These are phyloP conservation scores for Lanius ludovicianus DNA, from an alignment of 2,113 vertebrate species.

Conservation along the genomic window DNA sequence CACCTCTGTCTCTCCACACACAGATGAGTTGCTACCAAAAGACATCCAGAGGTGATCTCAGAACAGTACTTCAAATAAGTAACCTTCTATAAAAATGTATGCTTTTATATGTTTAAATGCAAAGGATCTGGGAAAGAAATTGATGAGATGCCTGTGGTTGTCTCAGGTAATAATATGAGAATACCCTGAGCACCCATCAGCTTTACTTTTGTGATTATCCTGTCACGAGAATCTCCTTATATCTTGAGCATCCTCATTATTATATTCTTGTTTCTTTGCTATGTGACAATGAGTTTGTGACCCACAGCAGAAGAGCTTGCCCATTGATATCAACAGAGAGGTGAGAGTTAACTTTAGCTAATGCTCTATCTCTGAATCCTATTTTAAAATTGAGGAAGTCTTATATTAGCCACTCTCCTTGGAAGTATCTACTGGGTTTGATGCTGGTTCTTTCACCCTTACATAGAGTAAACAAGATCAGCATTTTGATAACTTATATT, in stretches of 20 bases:
- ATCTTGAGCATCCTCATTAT: background rate
- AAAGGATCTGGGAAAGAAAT: background rate
- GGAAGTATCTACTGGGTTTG: background rate
- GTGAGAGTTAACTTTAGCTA: background rate
- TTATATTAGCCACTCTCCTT: background rate
- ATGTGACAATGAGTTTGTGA: background rate
- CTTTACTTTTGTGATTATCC: background rate
- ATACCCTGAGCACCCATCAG: background rate
- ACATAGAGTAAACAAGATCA: background rate
- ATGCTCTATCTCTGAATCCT: background rate
- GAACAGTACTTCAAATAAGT: background rate
- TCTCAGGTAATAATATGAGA: background rate
- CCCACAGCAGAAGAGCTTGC: background rate
- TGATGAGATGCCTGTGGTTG: background rate
- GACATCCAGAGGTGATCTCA: background rate
- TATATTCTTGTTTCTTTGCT: background rate
- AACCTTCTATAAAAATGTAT: background rate
- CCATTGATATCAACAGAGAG: background rate
- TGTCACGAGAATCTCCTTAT: background rate
- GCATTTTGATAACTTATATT: background rate
- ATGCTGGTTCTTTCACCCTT: background rate
- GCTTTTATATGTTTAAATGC: background rate
- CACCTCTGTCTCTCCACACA: background rate
- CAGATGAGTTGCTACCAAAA: background rate
- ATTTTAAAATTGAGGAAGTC: background rate